Conservation (phyloP, 2,888 invertebrate species). For the Drosophila leonis region DNA sequence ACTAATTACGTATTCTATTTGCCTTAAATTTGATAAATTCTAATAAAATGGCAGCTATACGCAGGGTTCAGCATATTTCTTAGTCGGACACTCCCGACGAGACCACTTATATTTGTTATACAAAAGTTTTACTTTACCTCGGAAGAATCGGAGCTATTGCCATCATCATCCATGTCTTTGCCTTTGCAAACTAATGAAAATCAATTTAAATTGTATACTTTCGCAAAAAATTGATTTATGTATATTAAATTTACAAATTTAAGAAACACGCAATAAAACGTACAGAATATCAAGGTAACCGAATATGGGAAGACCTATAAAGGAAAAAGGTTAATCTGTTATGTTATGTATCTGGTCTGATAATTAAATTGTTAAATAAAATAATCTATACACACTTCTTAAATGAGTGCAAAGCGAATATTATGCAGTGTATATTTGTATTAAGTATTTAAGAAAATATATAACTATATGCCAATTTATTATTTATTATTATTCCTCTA, state of each 20-base stretch:
- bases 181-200: neutral
- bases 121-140: conserved; percentile 16
- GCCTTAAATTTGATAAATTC: too few relatives aligned
- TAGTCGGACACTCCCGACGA: neutral
- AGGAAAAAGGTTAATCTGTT: neutral
- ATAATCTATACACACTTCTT: too few relatives aligned
- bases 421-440: too few relatives aligned
- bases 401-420: too few relatives aligned
- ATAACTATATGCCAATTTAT: too few relatives aligned
- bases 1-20: too few relatives aligned
- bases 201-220: neutral
- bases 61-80: neutral
- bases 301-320: neutral
- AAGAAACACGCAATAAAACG: neutral
- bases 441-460: too few relatives aligned
- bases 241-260: neutral
- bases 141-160: conserved; percentile 16
- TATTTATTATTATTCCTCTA: too few relatives aligned
- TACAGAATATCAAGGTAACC: neutral
- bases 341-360: too few relatives aligned
- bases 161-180: conserved; percentile 11
- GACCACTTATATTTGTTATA: neutral
- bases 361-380: too few relatives aligned
- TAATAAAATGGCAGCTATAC: neutral
- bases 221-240: neutral